phyloP scores from a whole-genome alignment of 2,888 invertebrate genomes.

The Cyaniris semiargus region DNA sequence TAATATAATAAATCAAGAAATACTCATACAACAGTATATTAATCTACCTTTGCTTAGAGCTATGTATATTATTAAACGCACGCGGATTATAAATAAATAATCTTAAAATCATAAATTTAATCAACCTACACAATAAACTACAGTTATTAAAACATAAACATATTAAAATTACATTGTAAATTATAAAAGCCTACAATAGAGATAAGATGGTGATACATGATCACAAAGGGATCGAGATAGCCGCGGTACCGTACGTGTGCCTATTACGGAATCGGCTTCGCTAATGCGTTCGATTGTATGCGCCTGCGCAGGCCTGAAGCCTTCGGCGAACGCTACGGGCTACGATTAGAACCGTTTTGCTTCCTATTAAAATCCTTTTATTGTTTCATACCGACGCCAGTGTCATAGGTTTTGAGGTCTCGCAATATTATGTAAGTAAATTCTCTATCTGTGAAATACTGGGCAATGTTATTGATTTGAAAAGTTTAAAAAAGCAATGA shows the following conservation, averaged over 20 bases:
- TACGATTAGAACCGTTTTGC: constrained; percentile 14
- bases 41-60: background rate
- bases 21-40: no score
- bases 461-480: background rate
- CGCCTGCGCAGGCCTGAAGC: constrained; percentile 28
- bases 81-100: background rate
- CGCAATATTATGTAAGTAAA: background rate
- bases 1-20: background rate
- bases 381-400: background rate
- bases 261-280: constrained; percentile 48
- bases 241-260: constrained; percentile 44
- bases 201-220: constrained; percentile 39
- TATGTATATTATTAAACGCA: background rate
- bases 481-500: no score
- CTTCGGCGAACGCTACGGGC: constrained; percentile 21
- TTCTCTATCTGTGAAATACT: background rate
- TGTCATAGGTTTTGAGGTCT: constrained; percentile 19
- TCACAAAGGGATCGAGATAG: constrained; percentile 40
- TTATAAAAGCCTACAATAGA: constrained; percentile 39
- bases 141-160: constrained; percentile 12
- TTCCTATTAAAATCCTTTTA: constrained; percentile 12
- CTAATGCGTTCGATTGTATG: constrained; percentile 44
- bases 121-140: background rate
- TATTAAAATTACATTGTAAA: constrained; percentile 35
- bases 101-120: background rate